These are phyloP conservation scores for Ctenochaetus hawaiiensis DNA, from an alignment of 2,797 vertebrate genomes.

Conservation along the genomic window DNA sequence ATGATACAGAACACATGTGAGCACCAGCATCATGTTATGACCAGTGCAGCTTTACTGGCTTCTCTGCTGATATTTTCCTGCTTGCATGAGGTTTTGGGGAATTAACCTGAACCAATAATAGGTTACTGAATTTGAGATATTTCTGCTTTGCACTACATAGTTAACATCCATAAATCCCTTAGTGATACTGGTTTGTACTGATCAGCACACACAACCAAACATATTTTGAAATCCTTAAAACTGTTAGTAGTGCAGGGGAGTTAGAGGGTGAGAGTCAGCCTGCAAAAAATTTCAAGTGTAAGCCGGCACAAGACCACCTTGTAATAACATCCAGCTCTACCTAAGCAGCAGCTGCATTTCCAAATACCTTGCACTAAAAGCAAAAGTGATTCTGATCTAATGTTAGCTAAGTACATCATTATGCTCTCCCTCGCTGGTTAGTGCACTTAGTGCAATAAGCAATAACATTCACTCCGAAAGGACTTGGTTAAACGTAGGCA, in stretches of 20 bases:
- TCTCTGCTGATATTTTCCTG: conserved; percentile 6
- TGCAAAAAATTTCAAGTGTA: conserved; percentile 26
- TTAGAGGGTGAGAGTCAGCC: conserved; percentile 13
- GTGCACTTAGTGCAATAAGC: conserved; percentile 71
- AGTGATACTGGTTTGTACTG: neutral
- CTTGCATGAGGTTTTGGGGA: neutral
- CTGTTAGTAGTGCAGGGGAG: conserved; percentile 16
- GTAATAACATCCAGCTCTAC: conserved; percentile 44
- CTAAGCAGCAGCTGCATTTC: conserved; percentile 45
- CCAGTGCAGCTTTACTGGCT: neutral
- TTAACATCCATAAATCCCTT: conserved; percentile 21
- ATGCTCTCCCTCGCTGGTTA: conserved; percentile 69
- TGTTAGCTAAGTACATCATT: conserved; percentile 77
- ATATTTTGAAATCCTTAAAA: neutral
- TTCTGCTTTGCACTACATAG: neutral
- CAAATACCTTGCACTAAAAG: conserved; percentile 52
- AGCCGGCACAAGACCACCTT: conserved; percentile 8
- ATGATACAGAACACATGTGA: neutral
- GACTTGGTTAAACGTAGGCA: conserved; percentile 75
- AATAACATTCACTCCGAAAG: conserved; percentile 73
- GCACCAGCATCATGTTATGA: neutral
- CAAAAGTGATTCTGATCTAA: conserved; percentile 68
- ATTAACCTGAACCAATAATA: no score
- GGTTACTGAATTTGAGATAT: neutral
- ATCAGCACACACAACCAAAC: neutral